Conservation (phyloP, 2,797 vertebrate genomes). For the Crocodylus rhombifer region DNA sequence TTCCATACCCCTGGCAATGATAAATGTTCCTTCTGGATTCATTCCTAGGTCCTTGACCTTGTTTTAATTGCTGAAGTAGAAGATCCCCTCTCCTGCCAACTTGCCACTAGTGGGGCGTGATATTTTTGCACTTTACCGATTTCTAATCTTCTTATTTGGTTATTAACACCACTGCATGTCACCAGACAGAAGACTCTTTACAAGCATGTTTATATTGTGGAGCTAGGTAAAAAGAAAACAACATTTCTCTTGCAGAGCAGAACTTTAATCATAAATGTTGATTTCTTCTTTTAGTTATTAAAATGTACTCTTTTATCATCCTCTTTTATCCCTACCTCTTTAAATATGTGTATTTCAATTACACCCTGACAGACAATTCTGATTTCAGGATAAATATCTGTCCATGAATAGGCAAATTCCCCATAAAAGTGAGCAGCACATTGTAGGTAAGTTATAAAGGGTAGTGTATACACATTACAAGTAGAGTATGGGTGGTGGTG, state of each 20-base stretch:
- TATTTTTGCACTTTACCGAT: background rate
- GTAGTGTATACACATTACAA: background rate
- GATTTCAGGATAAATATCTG: background rate
- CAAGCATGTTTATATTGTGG: background rate
- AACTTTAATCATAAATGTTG: background rate
- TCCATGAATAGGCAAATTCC: background rate
- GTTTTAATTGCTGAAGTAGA: background rate
- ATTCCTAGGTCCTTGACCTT: background rate
- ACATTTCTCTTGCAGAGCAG: background rate
- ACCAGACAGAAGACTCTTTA: background rate
- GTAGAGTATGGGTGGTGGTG: background rate
- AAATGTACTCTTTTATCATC: background rate
- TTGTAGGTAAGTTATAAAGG: background rate
- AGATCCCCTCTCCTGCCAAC: background rate
- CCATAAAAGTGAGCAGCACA: background rate
- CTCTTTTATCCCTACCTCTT: background rate
- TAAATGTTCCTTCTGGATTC: background rate
- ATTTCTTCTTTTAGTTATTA: background rate
- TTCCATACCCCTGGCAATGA: background rate
- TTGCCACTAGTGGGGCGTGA: fast-evolving
- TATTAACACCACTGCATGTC: background rate
- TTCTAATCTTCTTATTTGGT: background rate
- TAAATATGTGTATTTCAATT: background rate
- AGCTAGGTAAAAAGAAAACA: background rate
- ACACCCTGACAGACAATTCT: background rate